Evolutionary conservation across 2,797 vertebrate genomes (phyloP), one percentile per base, ranked within the genome.

Genomic region (Phaenicophaeus curvirostris): DNA sequence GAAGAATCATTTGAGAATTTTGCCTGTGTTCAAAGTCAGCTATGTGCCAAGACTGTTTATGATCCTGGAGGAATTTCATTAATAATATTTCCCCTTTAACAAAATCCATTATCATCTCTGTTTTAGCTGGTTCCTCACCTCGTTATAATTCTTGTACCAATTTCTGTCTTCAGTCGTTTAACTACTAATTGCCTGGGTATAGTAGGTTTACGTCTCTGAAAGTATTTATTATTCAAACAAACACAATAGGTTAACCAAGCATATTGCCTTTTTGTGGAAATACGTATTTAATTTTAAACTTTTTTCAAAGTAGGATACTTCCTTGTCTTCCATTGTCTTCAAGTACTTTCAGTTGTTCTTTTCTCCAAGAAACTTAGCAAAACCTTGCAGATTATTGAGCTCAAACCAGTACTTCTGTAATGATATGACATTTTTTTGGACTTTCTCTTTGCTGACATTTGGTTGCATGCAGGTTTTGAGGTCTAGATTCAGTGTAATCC

Each of bases 61-160:
- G 46, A 68, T 55, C 42, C 55, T 68, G 46, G 30, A 78, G 14
- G 54, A 77, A 85, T 90, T 66, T 86, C 58, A 78, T 88, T 81
- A 86, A 21, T n/a, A 69, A 53, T 68, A 86, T 84, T 90, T 75
- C 35, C 9, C n/a, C 62, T 84, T 95, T 48, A 94, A 86, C 27
- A 91, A 94, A 93, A 96, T 50, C 58, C 10, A 65, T 88, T 85
- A 35, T 87, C 57, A 33, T 80, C n/a, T 89, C 81, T 16, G 3
- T 31, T 90, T 82, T 58, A 79, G 42, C 33, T 44, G 42, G 31
- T 85, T 61, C 28, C 28, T 89, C 25, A 21, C 7, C 90, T 87
- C 66, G 16, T 55, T 73, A 24, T 33, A 51, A 58, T 31, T 87
- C 37, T 59, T 61, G 53, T 30, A 50, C 19, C 51, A 53, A 41